Evolutionary conservation across 2,113 vertebrate species (phyloP).

Genomic region (Calypte anna): DNA sequence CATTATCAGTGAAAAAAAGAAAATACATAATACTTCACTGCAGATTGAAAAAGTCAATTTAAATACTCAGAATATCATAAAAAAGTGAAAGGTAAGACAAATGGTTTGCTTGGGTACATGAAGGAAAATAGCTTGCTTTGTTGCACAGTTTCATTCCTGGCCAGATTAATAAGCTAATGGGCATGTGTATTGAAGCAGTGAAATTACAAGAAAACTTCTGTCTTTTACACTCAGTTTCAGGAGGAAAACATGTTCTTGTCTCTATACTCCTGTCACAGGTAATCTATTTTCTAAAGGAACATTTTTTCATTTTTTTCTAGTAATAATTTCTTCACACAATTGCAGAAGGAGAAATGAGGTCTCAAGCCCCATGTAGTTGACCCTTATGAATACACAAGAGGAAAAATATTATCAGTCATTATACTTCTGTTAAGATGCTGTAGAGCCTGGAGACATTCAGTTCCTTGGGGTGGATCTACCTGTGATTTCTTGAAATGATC

Average conservation of each 20-base stretch:
- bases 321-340: neutral
- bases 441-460: neutral
- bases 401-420: neutral
- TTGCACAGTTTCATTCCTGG: neutral
- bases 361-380: neutral
- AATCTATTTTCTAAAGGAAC: neutral
- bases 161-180: neutral
- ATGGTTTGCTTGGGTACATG: neutral
- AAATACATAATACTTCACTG: neutral
- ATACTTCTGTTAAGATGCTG: neutral
- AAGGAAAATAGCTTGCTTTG: neutral
- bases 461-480: neutral
- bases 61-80: neutral
- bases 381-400: neutral
- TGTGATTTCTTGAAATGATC: neutral
- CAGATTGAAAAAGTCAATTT: neutral
- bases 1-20: neutral
- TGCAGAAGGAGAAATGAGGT: neutral
- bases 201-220: neutral
- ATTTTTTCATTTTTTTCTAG: neutral
- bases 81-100: neutral
- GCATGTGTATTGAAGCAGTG: neutral
- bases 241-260: neutral
- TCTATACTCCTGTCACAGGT: neutral
- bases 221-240: neutral